These are phyloP conservation scores for Ips typographus DNA, from an alignment of 1,140 invertebrate species.

Conservation along the genomic window DNA sequence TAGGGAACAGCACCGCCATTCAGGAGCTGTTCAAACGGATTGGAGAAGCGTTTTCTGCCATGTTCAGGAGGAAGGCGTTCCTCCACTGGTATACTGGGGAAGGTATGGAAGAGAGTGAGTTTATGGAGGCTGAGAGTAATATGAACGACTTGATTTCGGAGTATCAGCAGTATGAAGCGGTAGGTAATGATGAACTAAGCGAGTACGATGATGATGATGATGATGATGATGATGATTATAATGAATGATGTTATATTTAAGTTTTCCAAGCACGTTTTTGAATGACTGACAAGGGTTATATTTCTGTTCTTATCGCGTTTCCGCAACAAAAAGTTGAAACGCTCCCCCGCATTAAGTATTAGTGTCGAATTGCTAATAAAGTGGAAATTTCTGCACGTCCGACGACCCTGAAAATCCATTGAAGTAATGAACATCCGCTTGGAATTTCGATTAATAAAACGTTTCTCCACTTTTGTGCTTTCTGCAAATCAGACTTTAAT, in stretches of 20 bases:
- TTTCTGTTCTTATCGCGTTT: constrained; percentile 1
- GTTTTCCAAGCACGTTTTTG: too few species aligned
- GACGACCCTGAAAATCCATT: too few species aligned
- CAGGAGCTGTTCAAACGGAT: constrained; percentile 79
- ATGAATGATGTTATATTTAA: not conserved
- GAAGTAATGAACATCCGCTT: too few species aligned
- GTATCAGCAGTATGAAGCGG: constrained; percentile 77
- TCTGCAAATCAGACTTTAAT: too few species aligned
- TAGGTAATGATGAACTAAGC: constrained; percentile 17
- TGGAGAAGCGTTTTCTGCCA: constrained; percentile 74
- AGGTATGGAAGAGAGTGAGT: constrained; percentile 81
- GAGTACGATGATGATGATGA: constrained; percentile 12
- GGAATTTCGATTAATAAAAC: too few species aligned
- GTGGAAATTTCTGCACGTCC: not conserved
- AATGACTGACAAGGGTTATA: too few species aligned
- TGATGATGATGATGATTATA: not conserved
- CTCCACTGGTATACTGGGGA: constrained; percentile 73
- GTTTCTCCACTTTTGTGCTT: too few species aligned
- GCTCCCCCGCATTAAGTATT: not conserved
- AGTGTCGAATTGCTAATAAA: constrained; percentile 12
- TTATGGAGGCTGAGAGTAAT: constrained; percentile 74
- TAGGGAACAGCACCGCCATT: constrained; percentile 63
- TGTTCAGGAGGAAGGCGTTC: constrained; percentile 73
- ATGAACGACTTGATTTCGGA: constrained; percentile 82
- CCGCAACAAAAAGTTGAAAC: constrained; percentile 5